Percentiles rank a stretch among this genome's conserved stretches.
Evolutionary conservation across 2,113 vertebrate species (phyloP).

Genomic region (Erythrocercus mccallii): DNA sequence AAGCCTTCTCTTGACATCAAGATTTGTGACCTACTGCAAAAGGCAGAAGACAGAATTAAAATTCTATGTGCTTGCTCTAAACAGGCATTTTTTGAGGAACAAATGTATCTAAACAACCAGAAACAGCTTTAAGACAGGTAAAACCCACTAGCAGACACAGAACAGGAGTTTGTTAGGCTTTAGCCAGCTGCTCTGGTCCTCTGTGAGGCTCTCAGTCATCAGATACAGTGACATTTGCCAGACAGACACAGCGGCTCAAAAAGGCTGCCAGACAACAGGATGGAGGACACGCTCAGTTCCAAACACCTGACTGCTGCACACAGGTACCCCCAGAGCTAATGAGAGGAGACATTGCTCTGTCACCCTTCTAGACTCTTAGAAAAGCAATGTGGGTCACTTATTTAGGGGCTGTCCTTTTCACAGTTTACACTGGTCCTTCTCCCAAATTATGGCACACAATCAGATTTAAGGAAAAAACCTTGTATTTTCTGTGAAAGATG

Average conservation of each 20-base stretch:
- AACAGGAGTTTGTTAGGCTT: not conserved
- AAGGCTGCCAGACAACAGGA: not conserved
- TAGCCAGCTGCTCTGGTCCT: not conserved
- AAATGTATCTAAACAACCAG: not conserved
- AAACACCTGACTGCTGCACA: not conserved
- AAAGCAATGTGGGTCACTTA: not conserved
- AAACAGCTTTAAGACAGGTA: not conserved
- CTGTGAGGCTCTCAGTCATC: not conserved
- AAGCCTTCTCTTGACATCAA: not conserved
- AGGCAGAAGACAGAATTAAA: not conserved
- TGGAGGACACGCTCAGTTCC: fast-evolving
- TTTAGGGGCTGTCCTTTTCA: not conserved
- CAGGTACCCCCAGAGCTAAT: not conserved
- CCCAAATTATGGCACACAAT: not conserved
- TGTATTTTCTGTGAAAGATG: not conserved
- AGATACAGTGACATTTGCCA: fast-evolving
- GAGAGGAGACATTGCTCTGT: not conserved
- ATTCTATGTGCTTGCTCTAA: not conserved
- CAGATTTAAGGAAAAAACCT: not conserved
- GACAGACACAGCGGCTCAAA: not conserved
- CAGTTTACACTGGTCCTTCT: not conserved
- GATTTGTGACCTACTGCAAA: not conserved
- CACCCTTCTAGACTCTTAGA: not conserved
- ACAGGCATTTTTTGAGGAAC: not conserved
- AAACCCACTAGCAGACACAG: not conserved